Evolutionary conservation across 2,797 vertebrate genomes (phyloP).

Genomic region (Pygocentrus nattereri): DNA sequence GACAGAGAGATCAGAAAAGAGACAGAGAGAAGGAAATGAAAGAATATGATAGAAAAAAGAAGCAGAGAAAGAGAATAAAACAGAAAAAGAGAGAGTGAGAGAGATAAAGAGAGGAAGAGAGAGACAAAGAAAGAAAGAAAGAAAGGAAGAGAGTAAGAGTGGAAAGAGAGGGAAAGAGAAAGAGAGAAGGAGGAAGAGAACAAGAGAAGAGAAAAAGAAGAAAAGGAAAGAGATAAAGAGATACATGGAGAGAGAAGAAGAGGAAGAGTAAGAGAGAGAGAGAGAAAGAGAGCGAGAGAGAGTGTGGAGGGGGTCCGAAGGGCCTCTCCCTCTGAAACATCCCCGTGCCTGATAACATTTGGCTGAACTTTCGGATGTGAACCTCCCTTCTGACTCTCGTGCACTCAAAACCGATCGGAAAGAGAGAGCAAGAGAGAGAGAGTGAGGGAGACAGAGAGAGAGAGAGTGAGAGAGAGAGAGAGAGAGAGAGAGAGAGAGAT

Average conservation of each 20-base stretch:
- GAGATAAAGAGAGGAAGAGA: slow-evolving; percentile 57
- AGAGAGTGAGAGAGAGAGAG: slow-evolving; percentile 72
- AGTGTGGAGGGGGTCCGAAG: slow-evolving; percentile 58
- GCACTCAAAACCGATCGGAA: slow-evolving; percentile 86
- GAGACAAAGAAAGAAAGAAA: slow-evolving; percentile 27
- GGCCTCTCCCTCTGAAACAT: slow-evolving; percentile 88
- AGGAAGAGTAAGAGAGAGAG: slow-evolving; percentile 52
- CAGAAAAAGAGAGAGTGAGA: background rate
- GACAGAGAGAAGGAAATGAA: slow-evolving; percentile 37
- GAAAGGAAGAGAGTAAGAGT: slow-evolving; percentile 53
- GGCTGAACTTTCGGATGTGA: slow-evolving; percentile 98
- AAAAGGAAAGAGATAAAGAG: background rate
- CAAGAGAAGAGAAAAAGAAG: slow-evolving; percentile 51
- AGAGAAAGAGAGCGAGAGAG: slow-evolving; percentile 44
- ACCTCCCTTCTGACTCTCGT: slow-evolving; percentile 92
- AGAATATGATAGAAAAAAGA: background rate
- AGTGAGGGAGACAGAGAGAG: slow-evolving; percentile 77
- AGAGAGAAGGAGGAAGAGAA: slow-evolving; percentile 17
- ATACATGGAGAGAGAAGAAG: slow-evolving; percentile 55
- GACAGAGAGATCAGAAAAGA: slow-evolving; percentile 39
- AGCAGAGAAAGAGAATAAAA: slow-evolving; percentile 5
- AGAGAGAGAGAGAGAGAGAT: slow-evolving; percentile 76
- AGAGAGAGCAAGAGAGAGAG: slow-evolving; percentile 76
- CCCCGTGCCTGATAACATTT: slow-evolving; percentile 95
- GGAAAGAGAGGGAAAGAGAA: slow-evolving; percentile 35